Percentiles rank a stretch among this genome's conserved stretches.
phyloP scores from a whole-genome alignment of 2,113 vertebrate genomes.

The Chloebia gouldiae region DNA sequence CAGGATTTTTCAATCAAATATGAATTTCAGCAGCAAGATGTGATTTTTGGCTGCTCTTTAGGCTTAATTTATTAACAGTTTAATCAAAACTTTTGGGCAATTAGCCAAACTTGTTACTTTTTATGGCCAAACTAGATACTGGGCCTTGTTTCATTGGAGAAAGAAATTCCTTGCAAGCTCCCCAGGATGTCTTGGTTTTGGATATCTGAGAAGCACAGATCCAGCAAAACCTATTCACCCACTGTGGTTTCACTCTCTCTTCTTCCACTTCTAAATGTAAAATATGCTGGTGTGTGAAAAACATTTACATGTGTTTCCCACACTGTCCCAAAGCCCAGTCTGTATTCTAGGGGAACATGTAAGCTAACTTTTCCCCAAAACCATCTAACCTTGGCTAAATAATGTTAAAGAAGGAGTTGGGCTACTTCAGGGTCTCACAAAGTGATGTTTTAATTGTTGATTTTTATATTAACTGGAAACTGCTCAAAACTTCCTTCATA shows the following conservation, averaged over 20 bases:
- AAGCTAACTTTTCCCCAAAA: slow-evolving; percentile 18
- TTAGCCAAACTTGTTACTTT: not conserved
- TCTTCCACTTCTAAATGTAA: not conserved
- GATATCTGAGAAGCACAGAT: not conserved
- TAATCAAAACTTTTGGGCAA: not conserved
- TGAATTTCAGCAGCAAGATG: not conserved
- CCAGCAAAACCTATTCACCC: not conserved
- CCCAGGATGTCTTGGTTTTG: not conserved
- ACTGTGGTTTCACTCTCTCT: not conserved
- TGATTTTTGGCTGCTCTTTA: slow-evolving; percentile 17
- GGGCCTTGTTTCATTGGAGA: not conserved
- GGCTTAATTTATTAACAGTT: slow-evolving; percentile 33
- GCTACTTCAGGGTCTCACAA: not conserved
- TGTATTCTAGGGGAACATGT: not conserved
- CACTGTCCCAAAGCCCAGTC: not conserved
- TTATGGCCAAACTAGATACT: not conserved
- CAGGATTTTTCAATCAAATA: slow-evolving; percentile 25
- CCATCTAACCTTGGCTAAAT: not conserved
- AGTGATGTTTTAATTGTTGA: not conserved
- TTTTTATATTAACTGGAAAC: not conserved
- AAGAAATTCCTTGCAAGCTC: not conserved
- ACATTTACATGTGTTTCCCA: not conserved
- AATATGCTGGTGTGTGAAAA: slow-evolving; percentile 32
- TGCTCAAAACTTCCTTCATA: not conserved
- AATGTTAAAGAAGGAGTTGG: not conserved